Conservation (phyloP, 1,140 invertebrate species). For the Aporrectodea caliginosa region DNA sequence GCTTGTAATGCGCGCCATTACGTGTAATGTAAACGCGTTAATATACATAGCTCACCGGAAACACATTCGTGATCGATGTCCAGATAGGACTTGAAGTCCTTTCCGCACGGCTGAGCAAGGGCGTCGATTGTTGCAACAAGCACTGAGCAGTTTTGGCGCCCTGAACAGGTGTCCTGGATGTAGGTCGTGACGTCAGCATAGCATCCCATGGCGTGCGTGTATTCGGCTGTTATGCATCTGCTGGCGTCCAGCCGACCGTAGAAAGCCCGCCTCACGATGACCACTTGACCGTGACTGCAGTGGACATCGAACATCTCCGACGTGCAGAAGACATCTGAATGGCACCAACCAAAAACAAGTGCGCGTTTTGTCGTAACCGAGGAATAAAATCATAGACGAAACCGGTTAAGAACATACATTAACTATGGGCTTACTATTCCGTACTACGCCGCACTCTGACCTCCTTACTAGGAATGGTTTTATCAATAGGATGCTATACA, state of each 20-base stretch:
- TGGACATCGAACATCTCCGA: conserved; percentile 13
- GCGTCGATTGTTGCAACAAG: conserved; percentile 30
- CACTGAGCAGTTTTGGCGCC: conserved; percentile 22
- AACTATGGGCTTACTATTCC: too few relatives aligned
- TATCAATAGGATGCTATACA: too few relatives aligned
- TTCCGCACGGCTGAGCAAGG: conserved; percentile 31
- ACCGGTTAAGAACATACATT: too few relatives aligned
- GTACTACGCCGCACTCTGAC: too few relatives aligned
- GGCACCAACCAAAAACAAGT: too few relatives aligned
- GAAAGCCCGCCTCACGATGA: conserved; percentile 23
- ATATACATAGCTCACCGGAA: too few relatives aligned
- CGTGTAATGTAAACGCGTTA: too few relatives aligned
- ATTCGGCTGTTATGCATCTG: conserved; percentile 24
- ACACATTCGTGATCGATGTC: conserved; percentile 31
- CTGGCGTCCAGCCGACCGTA: conserved; percentile 29
- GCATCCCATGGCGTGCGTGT: conserved; percentile 28
- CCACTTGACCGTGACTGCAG: neutral
- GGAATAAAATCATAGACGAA: too few relatives aligned
- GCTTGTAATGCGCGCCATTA: too few relatives aligned
- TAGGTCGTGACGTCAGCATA: conserved; percentile 29
- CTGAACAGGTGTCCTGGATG: conserved; percentile 26
- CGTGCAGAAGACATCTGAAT: conserved; percentile 19
- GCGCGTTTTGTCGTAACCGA: too few relatives aligned
- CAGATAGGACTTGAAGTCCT: conserved; percentile 33
- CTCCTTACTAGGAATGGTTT: too few relatives aligned